Evolutionary conservation across 2,113 vertebrate genomes (phyloP).

Genomic region (Himantopus leucocephalus): DNA sequence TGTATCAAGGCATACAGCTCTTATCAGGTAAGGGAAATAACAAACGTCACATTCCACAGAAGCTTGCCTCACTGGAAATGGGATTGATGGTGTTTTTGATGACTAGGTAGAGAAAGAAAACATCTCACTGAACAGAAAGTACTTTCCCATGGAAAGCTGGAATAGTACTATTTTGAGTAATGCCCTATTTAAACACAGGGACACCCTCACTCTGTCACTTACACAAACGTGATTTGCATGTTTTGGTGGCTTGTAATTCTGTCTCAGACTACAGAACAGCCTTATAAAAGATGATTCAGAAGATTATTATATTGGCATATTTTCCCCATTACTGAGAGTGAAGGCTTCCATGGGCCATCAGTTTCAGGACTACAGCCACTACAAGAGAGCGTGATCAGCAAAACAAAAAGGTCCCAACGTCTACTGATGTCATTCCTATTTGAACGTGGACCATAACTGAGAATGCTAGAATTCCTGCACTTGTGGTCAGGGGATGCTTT

Average conservation of each 20-base stretch:
- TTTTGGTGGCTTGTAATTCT: neutral
- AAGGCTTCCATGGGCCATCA: neutral
- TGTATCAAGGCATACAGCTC: neutral
- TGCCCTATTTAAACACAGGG: conserved; percentile 58
- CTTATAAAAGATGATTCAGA: conserved; percentile 26
- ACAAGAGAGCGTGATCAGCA: neutral
- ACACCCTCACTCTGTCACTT: conserved; percentile 62
- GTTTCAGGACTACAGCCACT: neutral
- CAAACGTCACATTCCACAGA: conserved; percentile 32
- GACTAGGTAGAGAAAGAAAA: conserved; percentile 66
- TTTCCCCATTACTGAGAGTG: neutral
- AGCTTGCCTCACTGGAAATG: conserved; percentile 34
- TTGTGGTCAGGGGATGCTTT: neutral
- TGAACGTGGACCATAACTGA: neutral
- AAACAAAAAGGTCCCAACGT: neutral
- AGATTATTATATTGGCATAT: conserved; percentile 6
- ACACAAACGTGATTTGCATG: conserved; percentile 32
- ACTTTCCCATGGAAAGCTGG: conserved; percentile 66
- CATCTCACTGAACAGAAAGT: conserved; percentile 64
- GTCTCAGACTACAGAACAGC: neutral
- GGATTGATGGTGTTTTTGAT: conserved; percentile 63
- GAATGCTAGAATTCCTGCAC: neutral
- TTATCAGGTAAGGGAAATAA: conserved; percentile 39
- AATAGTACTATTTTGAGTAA: conserved; percentile 65
- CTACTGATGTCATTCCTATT: neutral